These are phyloP conservation scores for Papilio gigon DNA, from an alignment of 2,888 invertebrate genomes.

Conservation along the genomic window DNA sequence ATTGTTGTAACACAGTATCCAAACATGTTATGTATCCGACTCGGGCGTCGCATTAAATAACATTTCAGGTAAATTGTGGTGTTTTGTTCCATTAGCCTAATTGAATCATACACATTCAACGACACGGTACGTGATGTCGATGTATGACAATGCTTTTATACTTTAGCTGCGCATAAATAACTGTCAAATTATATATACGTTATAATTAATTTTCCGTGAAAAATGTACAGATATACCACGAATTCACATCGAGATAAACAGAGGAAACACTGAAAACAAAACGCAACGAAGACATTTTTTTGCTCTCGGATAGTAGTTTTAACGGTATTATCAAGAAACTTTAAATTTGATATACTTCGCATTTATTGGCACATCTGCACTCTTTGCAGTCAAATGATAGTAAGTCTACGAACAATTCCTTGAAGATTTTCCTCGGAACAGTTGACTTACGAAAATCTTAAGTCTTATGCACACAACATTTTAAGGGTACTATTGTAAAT, in stretches of 20 bases:
- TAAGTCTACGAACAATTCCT: neutral
- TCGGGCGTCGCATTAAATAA: slow-evolving; percentile 44
- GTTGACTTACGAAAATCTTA: neutral
- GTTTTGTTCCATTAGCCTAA: slow-evolving; percentile 65
- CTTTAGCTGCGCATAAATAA: neutral
- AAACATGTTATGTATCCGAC: neutral
- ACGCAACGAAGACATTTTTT: too few relatives aligned
- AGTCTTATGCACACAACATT: neutral
- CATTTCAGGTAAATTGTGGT: slow-evolving; percentile 45
- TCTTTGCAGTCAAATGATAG: neutral
- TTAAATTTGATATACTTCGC: neutral
- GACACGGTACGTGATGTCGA: slow-evolving; percentile 47
- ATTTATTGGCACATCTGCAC: neutral
- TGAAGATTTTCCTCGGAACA: neutral
- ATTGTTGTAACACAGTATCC: slow-evolving; percentile 17
- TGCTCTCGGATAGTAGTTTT: too few relatives aligned
- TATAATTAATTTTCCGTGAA: too few relatives aligned
- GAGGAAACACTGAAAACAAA: too few relatives aligned
- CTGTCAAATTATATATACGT: neutral
- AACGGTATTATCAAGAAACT: too few relatives aligned
- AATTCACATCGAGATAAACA: too few relatives aligned
- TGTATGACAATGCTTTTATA: slow-evolving; percentile 28
- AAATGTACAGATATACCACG: too few relatives aligned
- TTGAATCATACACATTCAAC: slow-evolving; percentile 61
- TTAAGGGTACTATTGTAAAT: neutral